Evolutionary conservation across 2,113 vertebrate genomes (phyloP), one percentile per base, ranked within the genome.

Genomic region (Callorhinus ursinus): DNA sequence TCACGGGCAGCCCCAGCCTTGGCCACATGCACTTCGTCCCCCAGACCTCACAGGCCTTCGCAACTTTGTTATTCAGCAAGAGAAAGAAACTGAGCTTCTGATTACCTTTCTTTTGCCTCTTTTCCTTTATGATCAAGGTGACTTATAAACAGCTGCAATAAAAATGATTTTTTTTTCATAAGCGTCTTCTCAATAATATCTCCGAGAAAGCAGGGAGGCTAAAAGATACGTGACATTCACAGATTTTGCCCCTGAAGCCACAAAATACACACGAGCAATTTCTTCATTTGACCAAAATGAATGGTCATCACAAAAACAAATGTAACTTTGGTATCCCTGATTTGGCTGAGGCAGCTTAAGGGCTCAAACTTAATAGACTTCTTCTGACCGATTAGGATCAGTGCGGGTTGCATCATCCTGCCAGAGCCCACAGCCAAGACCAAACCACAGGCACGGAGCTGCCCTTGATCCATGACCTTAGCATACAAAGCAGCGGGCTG

Each of bases 161-260:
- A 98, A 99, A 98, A 98, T 97, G 93, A 96, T 95, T 85, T 51
- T 71, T 13, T 49, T 31, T 94, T 46, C 79, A 91, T 63, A 97
- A 96, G 55, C 72, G 94, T 98, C 98, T 99, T 99, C 98, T 98
- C 98, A 98, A 91, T 98, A 99, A 98, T 96, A 81, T 98, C 99
- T 98, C 97, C 79, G 97, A 96, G 98, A 98, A 91, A 98, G 98
- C 96, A 98, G 98, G 95, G 90, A 98, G 98, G 97, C 98, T 98
- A 99, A 99, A 98, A 98, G 98, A 99, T 99, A 98, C n/a, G 98
- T 98, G 99, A 99, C 99, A 99, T 98, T 99, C 99, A 99, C 98
- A 97, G 98, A 98, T 99, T 98, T 98, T 98, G 98, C 97, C 99
- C 98, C 98, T 96, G 98, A 92, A 99, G 99, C 99, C 98, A 99